Evolutionary conservation across 2,797 vertebrate species (phyloP), one percentile per base, ranked within the genome.

Genomic region (Parauchenoglanis punctatus): DNA sequence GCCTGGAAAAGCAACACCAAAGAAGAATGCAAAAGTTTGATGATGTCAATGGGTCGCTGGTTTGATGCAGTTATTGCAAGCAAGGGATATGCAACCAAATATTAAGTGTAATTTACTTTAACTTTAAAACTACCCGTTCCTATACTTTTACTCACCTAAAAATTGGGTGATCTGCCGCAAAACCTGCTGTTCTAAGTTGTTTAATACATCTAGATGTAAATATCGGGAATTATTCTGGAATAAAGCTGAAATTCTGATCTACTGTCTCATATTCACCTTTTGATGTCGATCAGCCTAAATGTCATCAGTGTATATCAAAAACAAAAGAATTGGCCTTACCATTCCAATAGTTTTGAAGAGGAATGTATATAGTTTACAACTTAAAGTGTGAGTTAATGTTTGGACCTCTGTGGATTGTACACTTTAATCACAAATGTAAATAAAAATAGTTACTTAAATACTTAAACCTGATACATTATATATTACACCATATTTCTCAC

Each of bases 391-490:
- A 25, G 44, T 15, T 7, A 18, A 28, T 15, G 15, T 49, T 31
- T 28, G n/a, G 7, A 3, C n/a, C 49, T 20, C 13, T 23, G 12
- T 23, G 23, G 10, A 15, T 10, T 49, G 49, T 25, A 73, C 40
- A 25, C 70, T 44, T 72, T 17, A 23, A 4, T 10, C 20, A 23
- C 35, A 44, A 25, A 23, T 73, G 18, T 25, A 46, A 70, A 35
- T 18, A 40, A 46, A 44, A 11, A 73, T 28, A 67, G 13, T 67
- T 61, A 61, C 56, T 61, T 61, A 61, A 65, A 68, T 17, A 15
- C 31, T 31, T 31, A 58, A 87, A 59, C 61, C 80, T 54, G 72
- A 70, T 59, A 44, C 78, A 77, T 84, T 77, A 89, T 86, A 85
- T 85, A 88, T 86, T 85, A 78, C 86, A 49, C 72, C 44, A 75